Base-by-base conservation (phyloP, 2,113 vertebrate genomes). In the Barnardius zonarius region DNA sequence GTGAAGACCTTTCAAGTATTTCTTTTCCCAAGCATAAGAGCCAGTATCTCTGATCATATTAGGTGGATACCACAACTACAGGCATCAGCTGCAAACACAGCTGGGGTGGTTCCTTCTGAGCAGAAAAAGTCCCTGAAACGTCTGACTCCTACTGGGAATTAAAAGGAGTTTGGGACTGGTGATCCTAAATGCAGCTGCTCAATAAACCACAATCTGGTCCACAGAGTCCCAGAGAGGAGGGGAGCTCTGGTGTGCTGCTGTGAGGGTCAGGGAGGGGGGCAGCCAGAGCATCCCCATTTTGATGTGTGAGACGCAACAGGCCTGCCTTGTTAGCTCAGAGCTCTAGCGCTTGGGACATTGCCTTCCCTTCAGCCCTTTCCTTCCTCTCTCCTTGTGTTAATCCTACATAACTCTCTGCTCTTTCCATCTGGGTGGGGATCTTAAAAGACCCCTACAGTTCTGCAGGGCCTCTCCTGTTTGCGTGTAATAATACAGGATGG, bases 391-490 rank as follows among this genome's bases (percentile, higher is more conserved):
- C 76, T 73, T 41, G 72, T 9, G 83, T 84, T 96, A 96, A 96
- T 96, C 93, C 95, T 81, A 68, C 62, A 41, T 81, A 92, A 81
- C 68, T 75, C 79, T 70, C 90, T 95, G 80, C 88, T 92, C 83
- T 94, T 96, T 96, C 93, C 90, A 72, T 90, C 80, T 83, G 80
- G 76, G 88, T 41, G 24, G 85, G 93, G 70, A 90, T 91, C 67
- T 88, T 85, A 79, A 95, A 91, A 86, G 92, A 96, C 92, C 81
- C 80, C 93, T 89, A 92, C 70, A 77, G 88, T 87, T 96, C 92
- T 93, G 73, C 92, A 83, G 76, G 68, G 81, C 90, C 90, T 87
- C 90, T 90, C 70, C 63, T 97, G 93, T 94, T 95, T 93, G 90
- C 83, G 67, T 95, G 49, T 48, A 95, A 89, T 95, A 92, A 77